Conservation (phyloP, 2,113 vertebrate species). For the Sinocyclocheilus anshuiensis region DNA sequence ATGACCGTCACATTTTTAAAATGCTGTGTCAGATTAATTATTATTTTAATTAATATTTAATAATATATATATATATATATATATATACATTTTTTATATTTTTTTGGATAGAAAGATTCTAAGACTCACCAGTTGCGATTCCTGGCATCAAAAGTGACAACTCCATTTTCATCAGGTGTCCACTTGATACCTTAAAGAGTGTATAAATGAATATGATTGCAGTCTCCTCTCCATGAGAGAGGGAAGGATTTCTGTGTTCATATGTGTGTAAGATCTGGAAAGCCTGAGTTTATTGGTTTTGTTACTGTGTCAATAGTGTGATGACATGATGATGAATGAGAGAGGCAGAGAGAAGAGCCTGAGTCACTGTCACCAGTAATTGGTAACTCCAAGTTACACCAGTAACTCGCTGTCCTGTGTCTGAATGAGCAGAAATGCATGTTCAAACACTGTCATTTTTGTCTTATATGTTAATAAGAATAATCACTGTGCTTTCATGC, state of each 20-base stretch:
- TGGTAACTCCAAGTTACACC: too few relatives aligned
- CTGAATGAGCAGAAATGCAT: conserved; percentile 9
- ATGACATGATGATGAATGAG: conserved; percentile 19
- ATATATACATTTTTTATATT: neutral
- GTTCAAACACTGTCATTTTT: neutral
- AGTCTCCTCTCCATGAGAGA: neutral
- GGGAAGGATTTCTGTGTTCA: neutral
- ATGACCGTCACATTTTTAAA: neutral
- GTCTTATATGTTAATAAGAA: neutral
- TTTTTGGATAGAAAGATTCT: neutral
- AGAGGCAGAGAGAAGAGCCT: conserved; percentile 36
- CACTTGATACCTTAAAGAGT: conserved; percentile 86
- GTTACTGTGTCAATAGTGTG: conserved; percentile 9
- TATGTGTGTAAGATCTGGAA: conserved; percentile 6
- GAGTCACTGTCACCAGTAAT: conserved; percentile 49
- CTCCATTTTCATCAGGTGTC: conserved; percentile 92
- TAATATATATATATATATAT: too few relatives aligned
- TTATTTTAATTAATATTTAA: too few relatives aligned
- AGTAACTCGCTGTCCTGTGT: neutral
- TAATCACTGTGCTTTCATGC: too few relatives aligned
- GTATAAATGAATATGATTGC: neutral
- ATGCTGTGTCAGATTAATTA: neutral
- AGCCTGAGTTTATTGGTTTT: neutral
- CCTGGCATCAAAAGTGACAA: conserved; percentile 91
- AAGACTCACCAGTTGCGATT: conserved; percentile 89